A percentile compares a stretch with the other conserved stretches of the same genome.
phyloP scores from a whole-genome alignment of 2,888 invertebrate species.

The Synanthedon vespiformis region DNA sequence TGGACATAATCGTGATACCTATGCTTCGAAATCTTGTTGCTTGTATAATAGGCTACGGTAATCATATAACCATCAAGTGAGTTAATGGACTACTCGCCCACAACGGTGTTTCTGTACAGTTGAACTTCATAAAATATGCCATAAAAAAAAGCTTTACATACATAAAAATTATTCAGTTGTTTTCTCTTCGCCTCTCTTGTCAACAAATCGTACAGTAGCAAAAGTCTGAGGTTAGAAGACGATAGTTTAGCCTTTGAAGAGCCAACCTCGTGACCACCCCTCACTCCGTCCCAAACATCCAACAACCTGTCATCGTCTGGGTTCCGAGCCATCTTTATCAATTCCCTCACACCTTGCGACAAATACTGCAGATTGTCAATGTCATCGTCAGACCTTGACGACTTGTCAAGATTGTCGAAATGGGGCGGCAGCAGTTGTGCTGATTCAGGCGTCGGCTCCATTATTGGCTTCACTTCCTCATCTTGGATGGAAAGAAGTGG shows the following conservation, averaged over 20 bases:
- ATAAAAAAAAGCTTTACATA: constrained; percentile 30
- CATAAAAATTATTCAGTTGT: constrained; percentile 71
- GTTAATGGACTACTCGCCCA: too few species aligned
- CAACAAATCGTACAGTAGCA: constrained; percentile 73
- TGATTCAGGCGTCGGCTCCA: constrained; percentile 38
- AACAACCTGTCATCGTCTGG: constrained; percentile 44
- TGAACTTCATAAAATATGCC: too few species aligned
- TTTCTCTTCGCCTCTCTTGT: constrained; percentile 76
- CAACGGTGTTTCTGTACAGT: too few species aligned
- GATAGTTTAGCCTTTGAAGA: constrained; percentile 66
- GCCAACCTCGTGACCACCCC: constrained; percentile 35
- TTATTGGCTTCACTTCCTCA: constrained; percentile 45
- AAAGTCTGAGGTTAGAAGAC: constrained; percentile 69
- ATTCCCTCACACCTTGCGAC: constrained; percentile 46
- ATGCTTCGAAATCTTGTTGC: too few species aligned
- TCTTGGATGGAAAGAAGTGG: constrained; percentile 41
- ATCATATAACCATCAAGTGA: too few species aligned
- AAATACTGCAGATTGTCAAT: constrained; percentile 53
- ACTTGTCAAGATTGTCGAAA: constrained; percentile 25
- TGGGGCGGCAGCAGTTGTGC: constrained; percentile 42
- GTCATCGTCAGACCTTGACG: constrained; percentile 38
- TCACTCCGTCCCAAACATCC: constrained; percentile 45
- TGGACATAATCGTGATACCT: too few species aligned
- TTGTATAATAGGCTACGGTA: too few species aligned
- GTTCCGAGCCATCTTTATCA: constrained; percentile 50